Percentiles rank a stretch among this genome's conserved stretches.
Evolutionary conservation across 2,888 invertebrate species (phyloP).

Genomic region (Cephus spinipes): DNA sequence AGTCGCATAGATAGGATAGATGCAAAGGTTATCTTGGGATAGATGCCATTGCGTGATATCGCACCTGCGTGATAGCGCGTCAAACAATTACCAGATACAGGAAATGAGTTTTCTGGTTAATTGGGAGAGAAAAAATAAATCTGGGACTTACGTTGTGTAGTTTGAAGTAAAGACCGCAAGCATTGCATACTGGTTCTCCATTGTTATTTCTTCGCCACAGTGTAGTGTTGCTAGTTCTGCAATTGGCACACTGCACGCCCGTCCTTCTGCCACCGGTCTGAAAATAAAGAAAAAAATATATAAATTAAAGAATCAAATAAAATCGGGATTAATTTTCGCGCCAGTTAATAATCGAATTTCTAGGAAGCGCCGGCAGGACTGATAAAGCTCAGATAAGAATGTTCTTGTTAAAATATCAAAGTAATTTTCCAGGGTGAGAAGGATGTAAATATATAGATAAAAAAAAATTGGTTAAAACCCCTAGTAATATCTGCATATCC

Average conservation of each 20-base stretch:
- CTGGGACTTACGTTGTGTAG: slow-evolving; percentile 68
- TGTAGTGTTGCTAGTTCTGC: slow-evolving; percentile 85
- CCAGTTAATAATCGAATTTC: neutral
- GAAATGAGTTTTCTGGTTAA: neutral
- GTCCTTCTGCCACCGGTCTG: slow-evolving; percentile 65
- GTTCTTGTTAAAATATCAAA: neutral
- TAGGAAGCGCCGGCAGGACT: neutral
- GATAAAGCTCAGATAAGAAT: neutral
- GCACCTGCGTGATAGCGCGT: neutral
- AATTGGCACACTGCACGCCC: slow-evolving; percentile 80
- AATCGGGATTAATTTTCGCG: neutral
- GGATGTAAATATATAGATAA: neutral
- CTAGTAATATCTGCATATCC: neutral
- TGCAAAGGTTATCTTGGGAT: slow-evolving; percentile 25
- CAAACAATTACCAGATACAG: neutral
- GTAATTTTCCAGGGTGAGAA: neutral
- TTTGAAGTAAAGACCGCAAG: slow-evolving; percentile 98
- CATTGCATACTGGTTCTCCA: slow-evolving; percentile 99
- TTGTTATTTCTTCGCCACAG: slow-evolving; percentile 99
- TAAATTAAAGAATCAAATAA: neutral
- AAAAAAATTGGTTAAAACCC: slow-evolving; percentile 3
- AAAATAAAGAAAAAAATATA: slow-evolving; percentile 21
- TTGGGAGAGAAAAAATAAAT: neutral
- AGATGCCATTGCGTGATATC: slow-evolving; percentile 10
- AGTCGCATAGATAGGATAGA: slow-evolving; percentile 22